Base-by-base conservation (phyloP, 1,140 invertebrate species). In the Neodiprion fabricii region DNA sequence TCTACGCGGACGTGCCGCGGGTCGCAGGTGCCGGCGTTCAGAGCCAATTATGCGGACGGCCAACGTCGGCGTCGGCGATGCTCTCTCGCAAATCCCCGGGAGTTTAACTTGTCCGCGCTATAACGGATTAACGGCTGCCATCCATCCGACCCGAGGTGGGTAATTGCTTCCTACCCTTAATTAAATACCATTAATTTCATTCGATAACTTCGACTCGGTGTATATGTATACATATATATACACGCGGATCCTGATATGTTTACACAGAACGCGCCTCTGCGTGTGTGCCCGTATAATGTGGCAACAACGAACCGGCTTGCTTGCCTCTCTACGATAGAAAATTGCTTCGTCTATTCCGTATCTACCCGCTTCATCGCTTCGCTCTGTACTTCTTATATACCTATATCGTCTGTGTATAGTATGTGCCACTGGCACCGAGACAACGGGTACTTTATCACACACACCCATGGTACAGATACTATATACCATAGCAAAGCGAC, bases 121-220 rank as follows among this genome's bases (percentile, higher is more conserved):
- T 61, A 61, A 61, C 53, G 53, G 53, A 61, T 61, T 61, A 61
- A 61, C 53, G 53, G 53, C 53, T 61, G 53, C 53, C 53, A 61
- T 61, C 53, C 53, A 61, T 61, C 53, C 53, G 53, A 12, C n/a
- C 53, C 53, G 53, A 61, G 53, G 28, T 40, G 28, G 28, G 53
- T 61, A 61, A 61, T 61, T 61, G 53, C 53, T 61, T 61, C 53
- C 53, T 61, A 61, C 53, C 53, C 53, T 61, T 61, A 61, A 61
- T 61, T 61, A 61, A 61, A 61, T 61, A 61, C 53, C 53, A 61
- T 61, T 61, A 61, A 61, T 61, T 61, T 61, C 53, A 61, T 61
- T 61, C 53, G 53, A 61, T 61, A 61, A 61, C 53, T 61, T 61
- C 53, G 53, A 61, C n/a, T 61, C 53, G 11, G n/a, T 61, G 11